A percentile compares a stretch with the other conserved stretches of the same genome.
Evolutionary conservation across 2,797 vertebrate species (phyloP).

Genomic region (Pteronotus mesoamericanus): DNA sequence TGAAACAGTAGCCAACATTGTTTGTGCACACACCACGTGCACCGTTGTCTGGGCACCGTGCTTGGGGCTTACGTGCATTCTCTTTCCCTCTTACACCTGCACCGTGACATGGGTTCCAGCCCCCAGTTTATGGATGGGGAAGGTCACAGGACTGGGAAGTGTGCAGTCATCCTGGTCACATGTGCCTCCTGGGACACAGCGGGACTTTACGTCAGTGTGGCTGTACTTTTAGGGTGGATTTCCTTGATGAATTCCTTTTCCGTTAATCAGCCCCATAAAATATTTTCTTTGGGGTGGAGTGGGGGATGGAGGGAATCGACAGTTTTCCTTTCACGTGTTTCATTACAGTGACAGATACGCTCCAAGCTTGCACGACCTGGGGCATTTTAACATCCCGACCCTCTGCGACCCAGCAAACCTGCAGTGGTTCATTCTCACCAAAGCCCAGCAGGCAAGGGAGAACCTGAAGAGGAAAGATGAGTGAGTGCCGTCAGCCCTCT

Average conservation of each 20-base stretch:
- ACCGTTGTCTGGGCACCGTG: not conserved
- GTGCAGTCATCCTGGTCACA: not conserved
- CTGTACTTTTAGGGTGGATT: not conserved
- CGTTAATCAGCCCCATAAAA: not conserved
- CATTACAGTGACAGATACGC: constrained; percentile 86
- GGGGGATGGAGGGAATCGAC: not conserved
- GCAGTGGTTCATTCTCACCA: constrained; percentile 90
- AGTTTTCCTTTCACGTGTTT: constrained; percentile 40
- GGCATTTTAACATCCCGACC: constrained; percentile 90
- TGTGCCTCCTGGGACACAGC: not conserved
- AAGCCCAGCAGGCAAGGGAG: constrained; percentile 88
- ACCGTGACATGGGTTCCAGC: no score
- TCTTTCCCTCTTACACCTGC: not conserved
- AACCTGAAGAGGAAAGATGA: constrained; percentile 84
- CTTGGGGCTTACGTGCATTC: not conserved
- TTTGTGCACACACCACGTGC: not conserved
- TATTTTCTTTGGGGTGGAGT: not conserved
- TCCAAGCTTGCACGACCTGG: constrained; percentile 90
- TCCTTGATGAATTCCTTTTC: not conserved
- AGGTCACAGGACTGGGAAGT: not conserved
- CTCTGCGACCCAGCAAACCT: constrained; percentile 86
- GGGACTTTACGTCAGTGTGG: not conserved
- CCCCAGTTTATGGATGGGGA: not conserved
- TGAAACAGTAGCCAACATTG: not conserved
- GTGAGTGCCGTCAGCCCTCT: constrained; percentile 83